Evolutionary conservation across 1,140 invertebrate genomes (phyloP), one percentile per base, ranked within the genome.

Genomic region (Bathynomus jamesi): DNA sequence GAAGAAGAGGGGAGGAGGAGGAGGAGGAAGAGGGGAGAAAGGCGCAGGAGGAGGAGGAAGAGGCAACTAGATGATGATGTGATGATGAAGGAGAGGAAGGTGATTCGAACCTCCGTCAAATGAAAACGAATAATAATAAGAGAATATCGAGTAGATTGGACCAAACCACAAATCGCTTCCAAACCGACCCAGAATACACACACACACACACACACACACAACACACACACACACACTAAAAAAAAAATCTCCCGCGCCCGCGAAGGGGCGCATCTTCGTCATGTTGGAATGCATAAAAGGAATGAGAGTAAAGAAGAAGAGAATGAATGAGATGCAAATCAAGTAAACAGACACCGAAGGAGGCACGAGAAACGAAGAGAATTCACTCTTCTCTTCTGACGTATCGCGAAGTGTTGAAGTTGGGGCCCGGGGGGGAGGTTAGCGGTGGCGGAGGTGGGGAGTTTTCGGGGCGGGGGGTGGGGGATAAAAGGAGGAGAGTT

Each of bases 291-390:
- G n/a, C n/a, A 67, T 28, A 31, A 31, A 61, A 27, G 61, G 25
- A 30, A 71, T 27, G 61, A 46, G 66, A 11, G 61, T 28, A 31
- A 70, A 28, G 61, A 29, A 21, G 32, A 60, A 27, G 46, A 25
- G 27, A 25, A 67, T 21, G n/a, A 70, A 28, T 28, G 25, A 21
- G 32, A 60, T 27, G 46, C n/a, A 46, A 25, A 67, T 21, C 7
- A 40, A 40, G 17, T 40, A 40, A 17, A 40, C 32, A 40, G 32
- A 40, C 32, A 40, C 7, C 7, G 32, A 40, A 17, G 32, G 7
- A 40, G 17, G 32, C 32, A 40, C 7, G 7, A 40, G 32, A 63
- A 63, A 62, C 17, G 61, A 62, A 27, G 61, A 62, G 61, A 24
- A 28, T 40, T 40, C 32, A 8, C 32, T 40, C 32, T 40, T 17